Evolutionary conservation across 2,113 vertebrate genomes (phyloP).

Genomic region (Leucopsar rothschildi): DNA sequence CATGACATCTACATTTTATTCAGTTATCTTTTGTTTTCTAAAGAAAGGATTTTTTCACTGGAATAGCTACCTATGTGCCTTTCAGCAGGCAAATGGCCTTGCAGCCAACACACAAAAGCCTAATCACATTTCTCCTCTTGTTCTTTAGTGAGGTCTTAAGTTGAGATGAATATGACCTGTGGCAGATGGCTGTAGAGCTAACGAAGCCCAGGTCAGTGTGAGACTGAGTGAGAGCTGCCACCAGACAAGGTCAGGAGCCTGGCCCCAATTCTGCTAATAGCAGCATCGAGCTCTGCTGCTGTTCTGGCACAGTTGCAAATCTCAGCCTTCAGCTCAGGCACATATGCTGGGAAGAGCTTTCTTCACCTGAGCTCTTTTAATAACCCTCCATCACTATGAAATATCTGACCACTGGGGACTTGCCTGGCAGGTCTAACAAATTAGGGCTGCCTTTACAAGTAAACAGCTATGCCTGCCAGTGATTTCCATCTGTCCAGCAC

Average conservation of each 20-base stretch:
- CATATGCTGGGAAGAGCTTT: slow-evolving; percentile 43
- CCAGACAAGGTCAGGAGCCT: slow-evolving; percentile 21
- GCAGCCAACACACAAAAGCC: not conserved
- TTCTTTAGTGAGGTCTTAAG: not conserved
- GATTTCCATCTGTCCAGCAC: slow-evolving; percentile 60
- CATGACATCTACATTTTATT: not conserved
- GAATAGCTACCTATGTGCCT: not conserved
- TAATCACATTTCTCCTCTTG: not conserved
- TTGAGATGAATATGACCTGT: not conserved
- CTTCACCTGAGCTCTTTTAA: slow-evolving; percentile 54
- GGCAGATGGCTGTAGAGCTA: slow-evolving; percentile 43
- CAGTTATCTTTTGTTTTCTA: not conserved
- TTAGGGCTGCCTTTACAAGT: slow-evolving; percentile 54
- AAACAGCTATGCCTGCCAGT: slow-evolving; percentile 62
- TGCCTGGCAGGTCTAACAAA: slow-evolving; percentile 67
- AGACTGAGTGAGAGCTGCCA: not conserved
- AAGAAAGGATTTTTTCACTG: not conserved
- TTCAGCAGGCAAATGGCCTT: not conserved
- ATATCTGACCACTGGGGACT: slow-evolving; percentile 56
- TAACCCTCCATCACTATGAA: slow-evolving; percentile 52
- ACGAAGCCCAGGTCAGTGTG: slow-evolving; percentile 10
- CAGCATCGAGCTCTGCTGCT: not conserved
- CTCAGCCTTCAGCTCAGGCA: not conserved
- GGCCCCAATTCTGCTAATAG: not conserved
- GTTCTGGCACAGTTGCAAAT: not conserved